Evolutionary conservation across 2,888 invertebrate genomes (phyloP), one percentile per base, ranked within the genome.

Genomic region (Petrophora chlorosata): DNA sequence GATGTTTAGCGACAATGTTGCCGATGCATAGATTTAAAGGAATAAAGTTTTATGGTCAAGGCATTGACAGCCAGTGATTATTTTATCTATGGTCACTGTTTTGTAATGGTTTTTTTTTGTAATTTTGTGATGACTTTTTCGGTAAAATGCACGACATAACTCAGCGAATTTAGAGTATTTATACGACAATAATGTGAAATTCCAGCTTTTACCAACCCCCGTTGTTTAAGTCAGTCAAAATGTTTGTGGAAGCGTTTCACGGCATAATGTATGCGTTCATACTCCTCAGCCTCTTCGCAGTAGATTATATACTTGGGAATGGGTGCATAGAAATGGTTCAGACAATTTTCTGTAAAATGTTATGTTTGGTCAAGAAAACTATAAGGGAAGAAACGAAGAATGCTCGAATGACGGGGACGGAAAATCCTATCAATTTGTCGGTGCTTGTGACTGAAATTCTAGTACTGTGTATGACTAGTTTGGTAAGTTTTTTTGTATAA

Each of bases 231-330:
- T 7, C 14, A 5, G 32, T 19, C 45, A 74, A 51, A 43, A 80
- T 84, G 84, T 33, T 75, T 45, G 52, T 61, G 5, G 51, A 69
- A 28, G 41, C 61, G 0, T 45, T 65, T 13, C 70, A 64, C 10
- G 39, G 60, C 1, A 23, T 63, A 0, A 9, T 77, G 0, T 80
- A 76, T 30, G 61, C 68, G 0, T 43, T 53, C 2, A 65, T 78
- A 12, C 59, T 85, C 3, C 7, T 77, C 0, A 76, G 76, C 32
- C 57, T 87, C 0, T 65, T 85, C n/a, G 9, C 73, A 3, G 46
- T 85, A 0, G 85, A 87, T 45, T 78, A 76, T 25, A 13, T 70
- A 3, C 45, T 86, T 1, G 88, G 85, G 1, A 80, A 85, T 62
- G 87, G 84, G 0, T 72, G 84, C 19, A 61, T 81, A 2, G 74